Evolutionary conservation across 2,797 vertebrate genomes (phyloP).

Genomic region (Dendrocincla tyrannina): DNA sequence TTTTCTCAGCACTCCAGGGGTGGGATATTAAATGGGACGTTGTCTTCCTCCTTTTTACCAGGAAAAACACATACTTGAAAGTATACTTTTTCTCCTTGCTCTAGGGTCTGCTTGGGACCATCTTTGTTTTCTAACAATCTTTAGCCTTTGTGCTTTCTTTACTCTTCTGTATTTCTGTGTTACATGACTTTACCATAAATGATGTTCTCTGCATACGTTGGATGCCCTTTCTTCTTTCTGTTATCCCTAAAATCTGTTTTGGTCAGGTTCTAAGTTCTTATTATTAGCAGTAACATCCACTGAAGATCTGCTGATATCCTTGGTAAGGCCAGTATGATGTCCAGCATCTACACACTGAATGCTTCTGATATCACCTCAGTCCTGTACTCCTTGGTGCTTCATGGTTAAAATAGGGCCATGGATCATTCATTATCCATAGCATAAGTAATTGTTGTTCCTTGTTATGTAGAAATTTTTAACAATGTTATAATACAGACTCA

Average conservation of each 20-base stretch:
- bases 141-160: neutral
- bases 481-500: neutral
- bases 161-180: neutral
- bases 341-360: too few species aligned
- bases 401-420: neutral
- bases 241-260: neutral
- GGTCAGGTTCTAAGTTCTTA: neutral
- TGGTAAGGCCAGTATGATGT: too few species aligned
- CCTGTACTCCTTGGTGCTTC: neutral
- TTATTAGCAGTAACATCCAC: too few species aligned
- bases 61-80: neutral
- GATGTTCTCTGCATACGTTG: neutral
- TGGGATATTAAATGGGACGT: neutral
- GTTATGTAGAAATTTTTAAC: neutral
- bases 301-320: too few species aligned
- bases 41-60: neutral
- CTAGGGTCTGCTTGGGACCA: neutral
- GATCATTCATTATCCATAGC: neutral
- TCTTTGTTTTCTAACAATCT: neutral
- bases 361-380: neutral
- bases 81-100: rapidly evolving
- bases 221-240: neutral
- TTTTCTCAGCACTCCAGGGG: neutral
- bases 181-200: neutral
- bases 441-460: neutral